phyloP scores from a whole-genome alignment of 2,113 vertebrate species.

The Pseudonaja textilis region DNA sequence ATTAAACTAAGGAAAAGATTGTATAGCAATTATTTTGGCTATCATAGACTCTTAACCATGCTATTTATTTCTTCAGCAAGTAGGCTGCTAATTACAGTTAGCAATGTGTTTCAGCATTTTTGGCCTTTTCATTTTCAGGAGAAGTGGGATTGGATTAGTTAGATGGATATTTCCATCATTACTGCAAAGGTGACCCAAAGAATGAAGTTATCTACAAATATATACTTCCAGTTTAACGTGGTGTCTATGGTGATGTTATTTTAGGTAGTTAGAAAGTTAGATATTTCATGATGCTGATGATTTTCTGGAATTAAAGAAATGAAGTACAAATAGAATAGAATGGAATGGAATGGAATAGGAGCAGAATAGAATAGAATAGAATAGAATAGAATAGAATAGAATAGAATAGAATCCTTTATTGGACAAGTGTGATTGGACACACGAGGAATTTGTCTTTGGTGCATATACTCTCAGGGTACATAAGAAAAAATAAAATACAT shows the following conservation, averaged over 20 bases:
- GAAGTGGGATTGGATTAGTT: constrained; percentile 16
- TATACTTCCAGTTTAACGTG: constrained; percentile 44
- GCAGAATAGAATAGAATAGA: too few species aligned
- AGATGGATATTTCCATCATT: constrained; percentile 18
- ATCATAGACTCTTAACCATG: constrained; percentile 1
- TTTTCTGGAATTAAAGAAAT: constrained; percentile 35
- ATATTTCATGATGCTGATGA: constrained; percentile 36
- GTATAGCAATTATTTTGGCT: constrained; percentile 9
- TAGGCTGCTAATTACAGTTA: constrained; percentile 44
- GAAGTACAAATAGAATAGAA: not conserved
- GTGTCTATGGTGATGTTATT: constrained; percentile 31
- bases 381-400: too few species aligned
- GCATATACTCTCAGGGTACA: too few species aligned
- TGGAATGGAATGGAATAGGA: too few species aligned
- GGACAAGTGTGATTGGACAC: too few species aligned
- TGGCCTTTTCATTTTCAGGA: constrained; percentile 28
- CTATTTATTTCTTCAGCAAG: constrained; percentile 22
- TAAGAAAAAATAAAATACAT: too few species aligned
- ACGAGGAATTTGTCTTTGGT: too few species aligned
- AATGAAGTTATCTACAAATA: not conserved
- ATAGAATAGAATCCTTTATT: too few species aligned
- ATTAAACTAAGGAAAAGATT: constrained; percentile 13
- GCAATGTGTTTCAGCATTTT: constrained; percentile 5
- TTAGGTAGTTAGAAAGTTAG: constrained; percentile 25
- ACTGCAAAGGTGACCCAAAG: constrained; percentile 10